A percentile compares a stretch with the other conserved stretches of the same genome.
Evolutionary conservation across 2,888 invertebrate species (phyloP).

Genomic region (Protophormia terraenovae): DNA sequence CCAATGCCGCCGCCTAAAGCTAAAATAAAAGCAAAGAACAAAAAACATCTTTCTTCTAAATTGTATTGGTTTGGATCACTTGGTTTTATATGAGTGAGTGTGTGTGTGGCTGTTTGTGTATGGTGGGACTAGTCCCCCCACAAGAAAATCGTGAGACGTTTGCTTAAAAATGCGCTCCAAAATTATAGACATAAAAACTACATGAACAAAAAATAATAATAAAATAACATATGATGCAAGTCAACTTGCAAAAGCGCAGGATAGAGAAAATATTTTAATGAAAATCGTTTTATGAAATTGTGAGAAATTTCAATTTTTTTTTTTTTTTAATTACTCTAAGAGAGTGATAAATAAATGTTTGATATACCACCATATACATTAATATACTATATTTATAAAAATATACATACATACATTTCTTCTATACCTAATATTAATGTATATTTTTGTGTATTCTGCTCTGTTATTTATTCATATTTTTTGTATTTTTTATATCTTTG

Average conservation of each 20-base stretch:
- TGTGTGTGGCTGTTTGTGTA: neutral
- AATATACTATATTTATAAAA: neutral
- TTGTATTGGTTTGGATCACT: conserved; percentile 61
- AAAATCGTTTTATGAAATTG: conserved; percentile 40
- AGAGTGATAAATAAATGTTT: conserved; percentile 53
- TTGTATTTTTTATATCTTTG: conserved; percentile 47
- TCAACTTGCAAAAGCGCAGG: conserved; percentile 51
- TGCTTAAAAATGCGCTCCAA: conserved; percentile 60
- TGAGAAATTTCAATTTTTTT: conserved; percentile 47
- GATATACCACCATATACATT: neutral
- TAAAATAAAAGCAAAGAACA: conserved; percentile 68
- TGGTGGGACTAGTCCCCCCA: conserved; percentile 44
- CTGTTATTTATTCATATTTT: conserved; percentile 53
- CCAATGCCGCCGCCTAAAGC: conserved; percentile 78
- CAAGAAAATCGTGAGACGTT: conserved; percentile 62
- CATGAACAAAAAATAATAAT: conserved; percentile 13
- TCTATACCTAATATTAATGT: neutral
- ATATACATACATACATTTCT: neutral
- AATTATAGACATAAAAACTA: conserved; percentile 6
- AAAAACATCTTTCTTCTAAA: conserved; percentile 75
- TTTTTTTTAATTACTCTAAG: conserved; percentile 55
- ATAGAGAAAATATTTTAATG: conserved; percentile 39
- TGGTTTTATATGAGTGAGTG: neutral
- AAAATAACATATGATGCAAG: conserved; percentile 51
- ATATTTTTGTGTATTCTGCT: conserved; percentile 41